Conservation (phyloP, 2,888 invertebrate species). For the Alsophila aescularia region DNA sequence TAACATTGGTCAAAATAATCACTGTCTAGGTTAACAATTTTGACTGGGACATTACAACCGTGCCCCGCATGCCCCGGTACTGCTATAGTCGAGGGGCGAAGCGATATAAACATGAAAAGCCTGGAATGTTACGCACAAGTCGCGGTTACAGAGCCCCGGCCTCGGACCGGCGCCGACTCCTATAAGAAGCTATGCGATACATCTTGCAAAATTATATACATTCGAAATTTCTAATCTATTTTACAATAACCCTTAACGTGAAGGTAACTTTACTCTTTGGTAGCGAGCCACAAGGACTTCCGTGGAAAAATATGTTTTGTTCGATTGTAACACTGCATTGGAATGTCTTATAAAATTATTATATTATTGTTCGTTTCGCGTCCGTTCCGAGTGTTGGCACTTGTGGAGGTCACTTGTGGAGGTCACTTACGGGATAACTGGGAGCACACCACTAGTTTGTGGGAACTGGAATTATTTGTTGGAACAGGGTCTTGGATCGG, state of each 20-base stretch:
- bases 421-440: constrained; percentile 46
- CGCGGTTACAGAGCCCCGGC: constrained; percentile 34
- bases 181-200: constrained; percentile 71
- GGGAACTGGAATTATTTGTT: constrained; percentile 17
- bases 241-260: constrained; percentile 75
- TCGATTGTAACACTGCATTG: constrained; percentile 51
- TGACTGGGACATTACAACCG: constrained; percentile 24
- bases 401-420: constrained; percentile 65
- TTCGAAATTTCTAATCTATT: constrained; percentile 73
- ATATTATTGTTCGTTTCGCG: constrained; percentile 62
- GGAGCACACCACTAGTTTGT: constrained; percentile 3
- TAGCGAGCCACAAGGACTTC: constrained; percentile 71
- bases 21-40: constrained; percentile 68
- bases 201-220: constrained; percentile 77
- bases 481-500: constrained; percentile 35
- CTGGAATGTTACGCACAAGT: constrained; percentile 68
- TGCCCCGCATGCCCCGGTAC: constrained; percentile 12
- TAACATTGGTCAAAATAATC: constrained; percentile 83
- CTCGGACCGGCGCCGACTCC: constrained; percentile 12
- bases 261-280: constrained; percentile 84
- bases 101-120: constrained; percentile 65
- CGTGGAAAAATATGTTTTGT: constrained; percentile 56
- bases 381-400: constrained; percentile 69
- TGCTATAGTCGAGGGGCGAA: constrained; percentile 45
- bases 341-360: constrained; percentile 69